Conservation (phyloP, 2,888 invertebrate species). For the Stenichneumon culpator region DNA sequence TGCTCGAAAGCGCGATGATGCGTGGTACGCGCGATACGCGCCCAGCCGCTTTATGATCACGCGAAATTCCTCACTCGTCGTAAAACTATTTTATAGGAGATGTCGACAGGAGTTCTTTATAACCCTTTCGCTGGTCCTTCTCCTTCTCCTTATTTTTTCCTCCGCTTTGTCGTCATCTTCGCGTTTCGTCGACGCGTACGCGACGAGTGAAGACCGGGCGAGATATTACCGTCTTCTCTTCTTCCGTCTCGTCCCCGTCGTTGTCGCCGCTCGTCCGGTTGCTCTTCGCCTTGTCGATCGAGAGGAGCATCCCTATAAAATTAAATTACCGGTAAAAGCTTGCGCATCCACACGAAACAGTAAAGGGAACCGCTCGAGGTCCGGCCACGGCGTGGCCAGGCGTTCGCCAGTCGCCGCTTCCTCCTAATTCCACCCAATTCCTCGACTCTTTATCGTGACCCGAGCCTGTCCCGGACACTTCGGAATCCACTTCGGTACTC, state of each 20-base stretch:
- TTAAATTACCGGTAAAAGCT: constrained; percentile 82
- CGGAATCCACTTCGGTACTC: constrained; percentile 17
- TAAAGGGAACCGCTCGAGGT: constrained; percentile 62
- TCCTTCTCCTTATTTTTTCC: neutral
- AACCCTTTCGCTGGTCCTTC: constrained; percentile 61
- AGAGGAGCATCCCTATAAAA: constrained; percentile 72
- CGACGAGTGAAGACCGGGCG: constrained; percentile 35
- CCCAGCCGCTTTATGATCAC: constrained; percentile 80
- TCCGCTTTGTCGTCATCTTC: constrained; percentile 30
- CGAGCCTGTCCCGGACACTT: neutral
- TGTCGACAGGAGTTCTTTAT: constrained; percentile 79
- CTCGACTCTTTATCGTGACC: constrained; percentile 48
- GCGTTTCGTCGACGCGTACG: constrained; percentile 38
- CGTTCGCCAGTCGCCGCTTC: neutral
- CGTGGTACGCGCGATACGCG: constrained; percentile 66
- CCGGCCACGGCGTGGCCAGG: neutral
- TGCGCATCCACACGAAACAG: constrained; percentile 79
- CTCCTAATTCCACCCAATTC: neutral
- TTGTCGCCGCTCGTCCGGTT: neutral
- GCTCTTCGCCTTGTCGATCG: constrained; percentile 11
- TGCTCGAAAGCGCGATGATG: constrained; percentile 44
- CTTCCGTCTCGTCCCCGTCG: neutral
- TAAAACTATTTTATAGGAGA: constrained; percentile 85
- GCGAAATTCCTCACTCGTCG: constrained; percentile 83
- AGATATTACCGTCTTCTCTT: constrained; percentile 33